Conservation (phyloP, 2,888 invertebrate genomes). For the Trichogramma dendrolimi region DNA sequence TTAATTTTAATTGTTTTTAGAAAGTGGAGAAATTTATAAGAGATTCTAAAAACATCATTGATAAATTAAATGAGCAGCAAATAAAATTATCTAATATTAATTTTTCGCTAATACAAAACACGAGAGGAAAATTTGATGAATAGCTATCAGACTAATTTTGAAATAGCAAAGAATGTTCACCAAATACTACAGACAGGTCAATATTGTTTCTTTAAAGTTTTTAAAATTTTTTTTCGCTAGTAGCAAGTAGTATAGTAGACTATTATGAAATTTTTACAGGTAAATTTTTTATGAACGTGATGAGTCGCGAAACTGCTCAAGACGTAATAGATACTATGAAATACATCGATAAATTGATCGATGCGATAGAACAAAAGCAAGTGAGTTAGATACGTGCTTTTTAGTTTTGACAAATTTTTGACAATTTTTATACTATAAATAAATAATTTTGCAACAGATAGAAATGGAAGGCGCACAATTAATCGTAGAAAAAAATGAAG, state of each 20-base stretch:
- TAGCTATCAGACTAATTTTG: constrained; percentile 51
- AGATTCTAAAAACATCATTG: constrained; percentile 59
- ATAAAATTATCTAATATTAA: constrained; percentile 33
- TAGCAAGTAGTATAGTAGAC: background rate
- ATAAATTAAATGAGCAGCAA: constrained; percentile 62
- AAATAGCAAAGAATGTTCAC: constrained; percentile 39
- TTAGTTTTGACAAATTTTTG: background rate
- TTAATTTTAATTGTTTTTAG: constrained; percentile 5
- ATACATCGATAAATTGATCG: constrained; percentile 58
- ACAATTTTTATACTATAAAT: background rate
- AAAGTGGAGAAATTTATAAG: constrained; percentile 65
- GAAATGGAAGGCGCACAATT: constrained; percentile 61
- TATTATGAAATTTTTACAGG: constrained; percentile 32
- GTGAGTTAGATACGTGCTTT: constrained; percentile 35
- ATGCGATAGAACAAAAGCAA: constrained; percentile 60
- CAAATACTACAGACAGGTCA: constrained; percentile 43
- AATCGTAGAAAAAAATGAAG: constrained; percentile 58
- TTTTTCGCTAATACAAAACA: too few relatives aligned
- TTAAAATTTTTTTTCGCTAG: background rate
- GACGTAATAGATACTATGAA: constrained; percentile 62
- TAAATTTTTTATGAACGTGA: constrained; percentile 40
- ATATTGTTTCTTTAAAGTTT: background rate
- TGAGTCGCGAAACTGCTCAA: constrained; percentile 55
- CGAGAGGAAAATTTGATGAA: too few relatives aligned
- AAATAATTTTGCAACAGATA: constrained; percentile 34